These are phyloP conservation scores for Phaenicophaeus curvirostris DNA, from an alignment of 2,797 vertebrate species.

Conservation along the genomic window DNA sequence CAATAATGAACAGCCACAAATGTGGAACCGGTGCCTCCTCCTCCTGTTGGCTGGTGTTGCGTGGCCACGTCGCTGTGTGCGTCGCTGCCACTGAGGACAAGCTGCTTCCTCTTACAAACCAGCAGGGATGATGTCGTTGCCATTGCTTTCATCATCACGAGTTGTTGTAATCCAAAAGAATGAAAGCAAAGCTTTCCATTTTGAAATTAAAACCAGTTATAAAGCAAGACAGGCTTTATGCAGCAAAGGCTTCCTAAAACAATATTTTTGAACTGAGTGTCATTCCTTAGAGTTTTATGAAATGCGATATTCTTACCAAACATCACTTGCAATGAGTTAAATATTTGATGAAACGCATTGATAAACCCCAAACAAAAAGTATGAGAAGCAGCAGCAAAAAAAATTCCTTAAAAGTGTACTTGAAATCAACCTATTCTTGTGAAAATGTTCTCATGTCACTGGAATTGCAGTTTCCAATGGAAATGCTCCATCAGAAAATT, in stretches of 20 bases:
- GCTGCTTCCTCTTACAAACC: accelerated
- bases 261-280: neutral
- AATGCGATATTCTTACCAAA: neutral
- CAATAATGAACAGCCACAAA: accelerated
- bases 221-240: neutral
- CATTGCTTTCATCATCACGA: neutral
- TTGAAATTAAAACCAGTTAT: neutral
- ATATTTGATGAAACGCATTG: neutral
- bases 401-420: neutral
- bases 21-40: neutral
- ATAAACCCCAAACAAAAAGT: neutral
- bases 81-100: accelerated
- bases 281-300: neutral
- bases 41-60: neutral
- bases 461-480: neutral
- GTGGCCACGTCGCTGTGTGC: accelerated
- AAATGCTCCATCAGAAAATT: neutral
- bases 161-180: neutral
- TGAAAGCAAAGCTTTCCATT: neutral
- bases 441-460: neutral
- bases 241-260: neutral
- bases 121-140: neutral
- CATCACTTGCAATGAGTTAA: neutral
- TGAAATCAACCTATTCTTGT: neutral
- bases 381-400: neutral